These are phyloP conservation scores for Phortica magna DNA, from an alignment of 2,888 invertebrate species.

Conservation along the genomic window DNA sequence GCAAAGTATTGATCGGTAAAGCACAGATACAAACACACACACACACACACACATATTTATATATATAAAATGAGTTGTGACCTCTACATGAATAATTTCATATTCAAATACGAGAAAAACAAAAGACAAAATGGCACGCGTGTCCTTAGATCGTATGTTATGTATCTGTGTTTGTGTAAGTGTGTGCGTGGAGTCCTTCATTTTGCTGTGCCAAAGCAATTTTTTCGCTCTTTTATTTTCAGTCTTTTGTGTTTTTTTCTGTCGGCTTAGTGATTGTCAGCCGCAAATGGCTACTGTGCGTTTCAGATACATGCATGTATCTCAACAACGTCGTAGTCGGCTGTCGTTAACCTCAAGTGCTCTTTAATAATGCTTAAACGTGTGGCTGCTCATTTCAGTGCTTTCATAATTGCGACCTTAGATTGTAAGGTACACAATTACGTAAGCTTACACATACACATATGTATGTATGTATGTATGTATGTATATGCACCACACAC, in stretches of 20 bases:
- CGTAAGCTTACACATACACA: background rate
- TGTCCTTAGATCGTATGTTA: background rate
- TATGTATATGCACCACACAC: too few relatives aligned
- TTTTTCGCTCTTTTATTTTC: background rate
- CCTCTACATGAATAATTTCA: background rate
- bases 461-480: too few relatives aligned
- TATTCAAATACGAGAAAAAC: background rate
- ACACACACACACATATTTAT: background rate
- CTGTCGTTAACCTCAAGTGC: background rate
- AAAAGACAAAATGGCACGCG: background rate
- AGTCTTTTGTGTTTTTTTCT: background rate
- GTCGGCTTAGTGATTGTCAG: background rate
- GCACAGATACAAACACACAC: background rate
- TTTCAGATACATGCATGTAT: background rate
- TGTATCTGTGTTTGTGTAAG: background rate
- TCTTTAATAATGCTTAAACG: background rate
- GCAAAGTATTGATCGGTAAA: background rate
- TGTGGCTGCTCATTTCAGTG: background rate
- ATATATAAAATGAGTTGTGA: background rate
- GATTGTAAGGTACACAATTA: conserved; percentile 2
- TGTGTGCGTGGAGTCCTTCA: background rate
- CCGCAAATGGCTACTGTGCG: background rate
- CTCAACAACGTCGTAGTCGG: background rate
- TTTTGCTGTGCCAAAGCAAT: background rate
- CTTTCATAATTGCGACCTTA: conserved; percentile 8